These are phyloP conservation scores for Urocolius indicus DNA, from an alignment of 2,113 vertebrate species.

Conservation along the genomic window DNA sequence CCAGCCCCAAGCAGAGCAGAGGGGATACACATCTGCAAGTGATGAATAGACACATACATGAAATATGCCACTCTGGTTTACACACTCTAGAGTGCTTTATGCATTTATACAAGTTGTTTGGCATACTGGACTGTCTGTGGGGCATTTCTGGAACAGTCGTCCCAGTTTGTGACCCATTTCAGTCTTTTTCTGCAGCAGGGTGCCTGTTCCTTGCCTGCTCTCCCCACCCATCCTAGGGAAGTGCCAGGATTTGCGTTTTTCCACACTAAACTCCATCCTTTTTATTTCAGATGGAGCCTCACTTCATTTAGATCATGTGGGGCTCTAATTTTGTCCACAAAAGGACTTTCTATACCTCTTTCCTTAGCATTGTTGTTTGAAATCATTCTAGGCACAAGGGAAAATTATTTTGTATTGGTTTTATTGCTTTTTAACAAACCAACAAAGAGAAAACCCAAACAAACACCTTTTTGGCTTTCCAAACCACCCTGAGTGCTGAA, in stretches of 20 bases:
- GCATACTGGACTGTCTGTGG: not conserved
- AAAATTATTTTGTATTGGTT: not conserved
- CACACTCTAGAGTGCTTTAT: not conserved
- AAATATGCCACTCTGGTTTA: not conserved
- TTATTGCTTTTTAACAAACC: not conserved
- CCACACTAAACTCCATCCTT: not conserved
- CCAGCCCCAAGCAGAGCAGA: not conserved
- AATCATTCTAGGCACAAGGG: not conserved
- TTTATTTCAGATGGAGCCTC: not conserved
- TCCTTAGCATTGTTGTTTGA: not conserved
- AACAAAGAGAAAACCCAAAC: not conserved
- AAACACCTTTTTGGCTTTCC: not conserved
- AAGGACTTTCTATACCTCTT: not conserved
- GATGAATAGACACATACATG: fast-evolving
- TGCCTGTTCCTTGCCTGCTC: fast-evolving
- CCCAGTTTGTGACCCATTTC: not conserved
- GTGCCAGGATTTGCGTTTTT: not conserved
- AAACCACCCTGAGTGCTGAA: not conserved
- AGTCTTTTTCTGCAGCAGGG: not conserved
- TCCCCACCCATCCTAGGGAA: not conserved
- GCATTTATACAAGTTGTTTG: not conserved
- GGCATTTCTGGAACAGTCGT: not conserved
- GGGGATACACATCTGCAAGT: fast-evolving
- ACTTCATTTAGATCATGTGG: not conserved
- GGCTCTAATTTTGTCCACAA: not conserved